Evolutionary conservation across 2,113 vertebrate genomes (phyloP), one percentile per base, ranked within the genome.

Genomic region (Crocuta crocuta): DNA sequence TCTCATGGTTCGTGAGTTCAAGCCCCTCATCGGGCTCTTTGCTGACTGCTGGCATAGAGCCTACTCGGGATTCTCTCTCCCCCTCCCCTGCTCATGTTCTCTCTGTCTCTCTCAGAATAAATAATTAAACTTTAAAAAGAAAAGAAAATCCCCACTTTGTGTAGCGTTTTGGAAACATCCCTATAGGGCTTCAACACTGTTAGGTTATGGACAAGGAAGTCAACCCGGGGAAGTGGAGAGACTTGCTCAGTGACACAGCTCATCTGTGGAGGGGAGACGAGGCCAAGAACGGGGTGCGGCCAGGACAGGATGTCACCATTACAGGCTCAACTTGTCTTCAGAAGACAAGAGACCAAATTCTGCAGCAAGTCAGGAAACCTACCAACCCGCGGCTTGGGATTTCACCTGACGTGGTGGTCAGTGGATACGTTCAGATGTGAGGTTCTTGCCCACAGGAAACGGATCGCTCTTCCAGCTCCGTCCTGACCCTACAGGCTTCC

Each of bases 131-230:
- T 61, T 61, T 61, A 23, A 61, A 61, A 61, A 23, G 7, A 24
- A 61, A 55, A 55, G 53, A 55, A 55, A 55, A 17, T 5, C 53
- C 53, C 17, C 16, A 17, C 17, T 17, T 55, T 55, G 53, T 55
- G 53, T 55, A 55, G 16, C 53, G 15, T 55, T 17, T 55, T 55
- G 16, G 53, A 55, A 55, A 55, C 53, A 10, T 26, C 39, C 35
- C 33, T 6, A 10, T 4, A 11, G 43, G 66, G 9, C 43, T 81
- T 35, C 43, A 6, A 3, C 6, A 8, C 33, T 48, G 58, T n/a
- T 26, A 26, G 48, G 96, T 79, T 84, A 71, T 48, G 97, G 94
- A 92, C 95, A 89, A 94, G 23, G 83, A 39, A 81, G 45, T 68
- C 61, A 45, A 87, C 2, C n/a, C 12, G 7, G 82, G 8, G 4